A percentile compares a stretch with the other conserved stretches of the same genome.
Conservation (phyloP, 2,797 vertebrate species). For the Synanceia verrucosa region DNA sequence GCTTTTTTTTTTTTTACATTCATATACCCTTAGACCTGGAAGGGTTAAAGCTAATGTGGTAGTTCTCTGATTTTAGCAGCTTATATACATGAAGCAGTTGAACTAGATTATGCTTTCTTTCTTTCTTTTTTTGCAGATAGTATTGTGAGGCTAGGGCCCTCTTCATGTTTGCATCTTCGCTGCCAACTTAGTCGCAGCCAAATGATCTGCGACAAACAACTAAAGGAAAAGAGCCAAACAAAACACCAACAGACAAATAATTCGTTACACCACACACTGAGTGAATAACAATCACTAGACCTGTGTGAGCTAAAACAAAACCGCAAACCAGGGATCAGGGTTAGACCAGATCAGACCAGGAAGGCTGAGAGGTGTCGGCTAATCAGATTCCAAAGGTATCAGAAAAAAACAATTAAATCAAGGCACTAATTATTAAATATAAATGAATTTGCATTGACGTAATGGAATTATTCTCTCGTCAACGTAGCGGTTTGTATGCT, state of each 20-base stretch:
- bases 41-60: too few relatives aligned
- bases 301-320: not conserved
- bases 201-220: constrained; percentile 29
- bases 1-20: too few relatives aligned
- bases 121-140: too few relatives aligned
- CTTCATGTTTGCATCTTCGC: constrained; percentile 20
- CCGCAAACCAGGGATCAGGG: not conserved
- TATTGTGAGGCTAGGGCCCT: constrained; percentile 5
- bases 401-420: not conserved
- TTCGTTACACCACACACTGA: not conserved
- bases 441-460: not conserved
- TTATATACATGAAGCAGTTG: too few relatives aligned
- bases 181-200: constrained; percentile 39
- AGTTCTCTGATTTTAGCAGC: too few relatives aligned
- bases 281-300: not conserved
- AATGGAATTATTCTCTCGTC: not conserved
- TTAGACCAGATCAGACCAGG: constrained; percentile 45
- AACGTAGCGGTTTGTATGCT: too few relatives aligned
- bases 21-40: too few relatives aligned
- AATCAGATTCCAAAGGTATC: constrained; percentile 30
- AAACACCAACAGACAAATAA: constrained; percentile 9
- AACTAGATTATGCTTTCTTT: too few relatives aligned
- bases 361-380: constrained; percentile 58
- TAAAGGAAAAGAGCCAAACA: not conserved
- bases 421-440: not conserved